Evolutionary conservation across 2,888 invertebrate species (phyloP).

Genomic region (Rhagonycha fulva): DNA sequence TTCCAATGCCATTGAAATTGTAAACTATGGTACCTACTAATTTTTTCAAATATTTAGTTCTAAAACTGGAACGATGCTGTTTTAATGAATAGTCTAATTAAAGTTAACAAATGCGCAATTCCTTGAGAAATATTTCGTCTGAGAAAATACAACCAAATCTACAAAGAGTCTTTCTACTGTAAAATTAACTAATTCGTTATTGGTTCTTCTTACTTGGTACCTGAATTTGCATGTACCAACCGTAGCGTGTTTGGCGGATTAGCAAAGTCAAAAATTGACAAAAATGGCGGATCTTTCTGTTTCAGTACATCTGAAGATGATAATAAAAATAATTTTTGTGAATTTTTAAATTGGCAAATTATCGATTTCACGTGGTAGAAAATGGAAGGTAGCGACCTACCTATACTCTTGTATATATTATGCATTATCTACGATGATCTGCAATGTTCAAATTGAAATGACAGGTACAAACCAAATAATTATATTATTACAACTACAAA

Average conservation of each 20-base stretch:
- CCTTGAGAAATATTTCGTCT: neutral
- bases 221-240: conserved; percentile 3
- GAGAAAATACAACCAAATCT: neutral
- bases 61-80: neutral
- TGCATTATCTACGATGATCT: neutral
- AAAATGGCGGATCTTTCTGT: neutral
- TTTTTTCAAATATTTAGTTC: neutral
- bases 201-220: neutral
- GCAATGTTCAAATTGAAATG: neutral
- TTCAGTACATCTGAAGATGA: too few species aligned
- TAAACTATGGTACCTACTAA: neutral
- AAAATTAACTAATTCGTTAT: neutral
- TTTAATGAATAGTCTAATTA: neutral
- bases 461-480: neutral
- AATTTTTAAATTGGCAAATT: neutral
- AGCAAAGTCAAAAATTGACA: neutral
- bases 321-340: too few species aligned
- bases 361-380: too few species aligned
- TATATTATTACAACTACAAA: neutral
- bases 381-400: too few species aligned
- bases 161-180: neutral
- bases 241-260: neutral
- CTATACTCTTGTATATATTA: too few species aligned
- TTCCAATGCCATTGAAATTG: neutral
- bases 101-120: neutral